A percentile compares a stretch with the other conserved stretches of the same genome.
phyloP scores from a whole-genome alignment of 2,797 vertebrate genomes.

The Peromyscus attwateri region DNA sequence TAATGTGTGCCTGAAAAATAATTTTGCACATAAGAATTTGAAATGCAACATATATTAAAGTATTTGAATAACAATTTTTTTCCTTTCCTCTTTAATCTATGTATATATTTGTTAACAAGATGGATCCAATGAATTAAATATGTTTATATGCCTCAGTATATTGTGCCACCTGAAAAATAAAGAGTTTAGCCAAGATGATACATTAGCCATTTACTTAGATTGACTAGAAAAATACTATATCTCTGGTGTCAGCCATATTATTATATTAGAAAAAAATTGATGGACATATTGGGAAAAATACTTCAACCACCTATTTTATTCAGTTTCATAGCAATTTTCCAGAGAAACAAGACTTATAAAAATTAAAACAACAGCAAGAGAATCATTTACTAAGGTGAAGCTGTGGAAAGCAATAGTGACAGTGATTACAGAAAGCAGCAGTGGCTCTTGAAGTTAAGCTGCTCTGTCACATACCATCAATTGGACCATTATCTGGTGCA shows the following conservation, averaged over 20 bases:
- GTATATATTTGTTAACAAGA: neutral
- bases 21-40: neutral
- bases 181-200: conserved; percentile 37
- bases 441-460: conserved; percentile 87
- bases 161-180: neutral
- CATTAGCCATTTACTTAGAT: conserved; percentile 16
- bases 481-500: conserved; percentile 87
- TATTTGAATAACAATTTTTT: neutral
- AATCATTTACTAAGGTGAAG: conserved; percentile 84
- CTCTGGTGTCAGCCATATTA: neutral
- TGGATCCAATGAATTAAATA: neutral
- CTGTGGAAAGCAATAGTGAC: conserved; percentile 86
- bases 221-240: neutral
- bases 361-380: conserved; percentile 84
- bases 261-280: conserved; percentile 55
- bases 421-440: conserved; percentile 83
- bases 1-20: neutral
- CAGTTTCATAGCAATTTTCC: conserved; percentile 78
- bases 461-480: conserved; percentile 88
- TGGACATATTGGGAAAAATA: conserved; percentile 51
- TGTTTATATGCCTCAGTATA: conserved; percentile 1
- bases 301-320: conserved; percentile 79
- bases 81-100: no score
- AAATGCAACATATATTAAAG: neutral
- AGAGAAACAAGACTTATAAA: conserved; percentile 81